A percentile compares a stretch with the other conserved stretches of the same genome.
Conservation (phyloP, 2,888 invertebrate species). For the Drosophila longiperda region DNA sequence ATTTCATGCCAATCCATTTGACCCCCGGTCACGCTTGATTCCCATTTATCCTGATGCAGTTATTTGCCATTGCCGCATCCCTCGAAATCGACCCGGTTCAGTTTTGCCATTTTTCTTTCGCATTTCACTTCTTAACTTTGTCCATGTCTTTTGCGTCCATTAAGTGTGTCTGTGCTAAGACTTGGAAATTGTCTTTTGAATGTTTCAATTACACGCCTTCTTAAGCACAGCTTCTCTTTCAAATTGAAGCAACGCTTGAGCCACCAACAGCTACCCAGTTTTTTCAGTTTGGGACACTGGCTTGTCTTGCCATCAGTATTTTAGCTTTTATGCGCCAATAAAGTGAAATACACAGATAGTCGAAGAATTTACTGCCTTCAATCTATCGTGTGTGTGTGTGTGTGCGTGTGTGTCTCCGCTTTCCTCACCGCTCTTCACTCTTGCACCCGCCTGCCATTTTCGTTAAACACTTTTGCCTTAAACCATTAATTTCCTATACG, state of each 20-base stretch:
- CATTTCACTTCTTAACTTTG: constrained; percentile 76
- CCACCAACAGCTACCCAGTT: constrained; percentile 41
- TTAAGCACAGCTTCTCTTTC: constrained; percentile 85
- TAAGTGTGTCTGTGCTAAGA: constrained; percentile 84
- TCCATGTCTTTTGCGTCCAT: constrained; percentile 79
- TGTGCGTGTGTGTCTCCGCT: constrained; percentile 23
- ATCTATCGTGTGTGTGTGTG: constrained; percentile 47
- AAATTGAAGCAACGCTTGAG: constrained; percentile 69
- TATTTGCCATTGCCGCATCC: constrained; percentile 13
- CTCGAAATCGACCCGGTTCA: constrained; percentile 19
- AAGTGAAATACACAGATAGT: constrained; percentile 76
- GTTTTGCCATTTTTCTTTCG: constrained; percentile 74
- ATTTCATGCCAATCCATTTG: constrained; percentile 67
- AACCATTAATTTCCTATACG: constrained; percentile 83
- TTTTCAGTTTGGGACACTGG: constrained; percentile 34
- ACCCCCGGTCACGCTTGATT: constrained; percentile 72
- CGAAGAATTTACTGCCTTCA: constrained; percentile 72
- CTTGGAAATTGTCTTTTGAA: constrained; percentile 85
- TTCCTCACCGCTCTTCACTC: constrained; percentile 22
- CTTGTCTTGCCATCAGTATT: constrained; percentile 45
- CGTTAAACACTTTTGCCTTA: constrained; percentile 83
- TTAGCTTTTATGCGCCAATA: constrained; percentile 76
- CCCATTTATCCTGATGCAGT: constrained; percentile 59
- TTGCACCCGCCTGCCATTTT: constrained; percentile 56
- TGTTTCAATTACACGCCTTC: constrained; percentile 86